These are phyloP conservation scores for Protophormia terraenovae DNA, from an alignment of 2,888 invertebrate species.

Conservation along the genomic window DNA sequence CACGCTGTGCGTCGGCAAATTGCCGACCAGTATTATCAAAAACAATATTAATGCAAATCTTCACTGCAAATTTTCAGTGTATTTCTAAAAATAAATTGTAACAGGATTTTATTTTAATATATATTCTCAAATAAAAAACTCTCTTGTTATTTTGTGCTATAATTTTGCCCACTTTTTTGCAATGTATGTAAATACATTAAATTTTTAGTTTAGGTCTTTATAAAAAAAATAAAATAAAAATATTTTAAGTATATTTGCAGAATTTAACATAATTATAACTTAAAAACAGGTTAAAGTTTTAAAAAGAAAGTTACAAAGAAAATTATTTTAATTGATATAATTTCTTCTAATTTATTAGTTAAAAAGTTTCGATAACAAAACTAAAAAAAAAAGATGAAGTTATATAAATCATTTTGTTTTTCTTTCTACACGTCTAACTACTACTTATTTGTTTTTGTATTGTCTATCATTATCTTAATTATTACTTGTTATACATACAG, in stretches of 20 bases:
- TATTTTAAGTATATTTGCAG: conserved; percentile 12
- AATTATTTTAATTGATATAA: not conserved
- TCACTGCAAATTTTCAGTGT: too few species aligned
- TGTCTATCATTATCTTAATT: conserved; percentile 62
- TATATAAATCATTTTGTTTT: not conserved
- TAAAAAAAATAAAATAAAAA: not conserved
- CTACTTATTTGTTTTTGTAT: conserved; percentile 36
- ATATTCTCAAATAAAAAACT: too few species aligned
- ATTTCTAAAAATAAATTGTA: too few species aligned
- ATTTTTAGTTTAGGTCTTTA: not conserved
- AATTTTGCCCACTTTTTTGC: conserved; percentile 37
- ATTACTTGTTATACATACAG: conserved; percentile 81
- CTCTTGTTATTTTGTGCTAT: conserved; percentile 20
- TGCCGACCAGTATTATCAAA: too few species aligned
- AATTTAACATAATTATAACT: not conserved
- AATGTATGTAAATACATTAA: not conserved
- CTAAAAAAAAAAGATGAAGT: not conserved
- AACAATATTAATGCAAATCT: too few species aligned
- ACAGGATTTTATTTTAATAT: too few species aligned
- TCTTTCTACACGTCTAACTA: conserved; percentile 18
- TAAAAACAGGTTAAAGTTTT: not conserved
- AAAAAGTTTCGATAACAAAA: not conserved
- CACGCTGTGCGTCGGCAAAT: too few species aligned
- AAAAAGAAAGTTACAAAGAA: not conserved
- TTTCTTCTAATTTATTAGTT: not conserved